These are phyloP conservation scores for Siniperca knerii DNA, from an alignment of 2,113 vertebrate genomes.

Conservation along the genomic window DNA sequence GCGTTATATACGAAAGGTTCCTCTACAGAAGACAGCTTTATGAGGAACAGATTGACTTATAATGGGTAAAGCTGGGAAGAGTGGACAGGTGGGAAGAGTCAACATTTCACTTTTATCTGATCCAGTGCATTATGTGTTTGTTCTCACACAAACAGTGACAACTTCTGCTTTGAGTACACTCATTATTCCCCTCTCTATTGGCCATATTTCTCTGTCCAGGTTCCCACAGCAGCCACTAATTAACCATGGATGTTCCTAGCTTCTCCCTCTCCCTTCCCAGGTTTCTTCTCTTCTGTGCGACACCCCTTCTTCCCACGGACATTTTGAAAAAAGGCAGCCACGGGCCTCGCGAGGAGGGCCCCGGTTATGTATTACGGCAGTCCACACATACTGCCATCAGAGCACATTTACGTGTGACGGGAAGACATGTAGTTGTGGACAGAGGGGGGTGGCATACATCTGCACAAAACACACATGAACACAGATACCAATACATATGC, in stretches of 20 bases:
- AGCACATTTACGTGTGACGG: slow-evolving; percentile 62
- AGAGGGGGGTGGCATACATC: slow-evolving; percentile 5
- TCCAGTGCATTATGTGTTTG: slow-evolving; percentile 43
- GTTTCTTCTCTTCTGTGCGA: slow-evolving; percentile 11
- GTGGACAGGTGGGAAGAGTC: slow-evolving; percentile 69
- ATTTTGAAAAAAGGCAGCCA: slow-evolving; percentile 36
- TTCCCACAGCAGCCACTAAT: slow-evolving; percentile 55
- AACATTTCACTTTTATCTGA: slow-evolving; percentile 62
- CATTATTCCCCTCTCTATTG: slow-evolving; percentile 4
- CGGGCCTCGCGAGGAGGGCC: slow-evolving; percentile 22
- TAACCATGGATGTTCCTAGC: slow-evolving; percentile 15
- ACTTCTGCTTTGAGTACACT: slow-evolving; percentile 69
- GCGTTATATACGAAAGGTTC: slow-evolving; percentile 36
- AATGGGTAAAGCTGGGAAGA: slow-evolving; percentile 16
- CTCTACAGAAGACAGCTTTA: slow-evolving; percentile 69
- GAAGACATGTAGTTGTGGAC: slow-evolving; percentile 24
- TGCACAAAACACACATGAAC: slow-evolving; percentile 36
- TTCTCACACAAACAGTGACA: slow-evolving; percentile 51
- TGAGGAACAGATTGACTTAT: slow-evolving; percentile 45
- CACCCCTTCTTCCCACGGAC: slow-evolving; percentile 45
- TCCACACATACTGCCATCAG: slow-evolving; percentile 70
- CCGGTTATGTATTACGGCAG: slow-evolving; percentile 23
- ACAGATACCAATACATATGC: slow-evolving; percentile 46
- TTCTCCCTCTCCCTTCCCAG: slow-evolving; percentile 23
- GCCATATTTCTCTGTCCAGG: slow-evolving; percentile 34